Conservation (phyloP, 2,888 invertebrate genomes). For the Lasioglossum calceatum region DNA sequence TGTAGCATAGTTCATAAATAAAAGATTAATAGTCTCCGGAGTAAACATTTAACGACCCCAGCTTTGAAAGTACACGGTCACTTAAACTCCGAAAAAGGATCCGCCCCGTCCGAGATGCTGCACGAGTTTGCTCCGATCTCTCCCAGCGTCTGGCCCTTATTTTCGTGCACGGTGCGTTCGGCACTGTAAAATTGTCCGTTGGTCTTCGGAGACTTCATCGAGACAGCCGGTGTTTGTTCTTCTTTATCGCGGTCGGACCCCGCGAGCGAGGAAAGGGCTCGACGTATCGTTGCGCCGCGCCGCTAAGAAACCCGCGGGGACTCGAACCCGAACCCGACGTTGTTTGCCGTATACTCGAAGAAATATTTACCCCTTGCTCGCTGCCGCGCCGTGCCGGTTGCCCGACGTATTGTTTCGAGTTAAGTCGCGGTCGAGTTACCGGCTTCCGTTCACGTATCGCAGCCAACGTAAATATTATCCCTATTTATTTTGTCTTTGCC, state of each 20-base stretch:
- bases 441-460: conserved; percentile 25
- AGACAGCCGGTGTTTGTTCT: conserved; percentile 8
- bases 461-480: conserved; percentile 50
- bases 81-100: too few species aligned
- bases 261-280: background rate
- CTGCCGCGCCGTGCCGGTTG: background rate
- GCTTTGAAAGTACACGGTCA: background rate
- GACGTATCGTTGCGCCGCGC: background rate
- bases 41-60: background rate
- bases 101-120: too few species aligned
- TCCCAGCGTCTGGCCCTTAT: background rate
- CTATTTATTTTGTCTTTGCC: conserved; percentile 36
- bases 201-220: background rate
- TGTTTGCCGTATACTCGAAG: conserved; percentile 40
- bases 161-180: background rate
- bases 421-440: conserved; percentile 36
- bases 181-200: conserved; percentile 7
- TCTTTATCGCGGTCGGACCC: conserved; percentile 12
- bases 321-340: background rate
- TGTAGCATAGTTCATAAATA: too few species aligned
- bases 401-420: conserved; percentile 39
- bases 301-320: background rate
- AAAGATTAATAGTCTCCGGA: background rate
- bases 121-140: background rate
- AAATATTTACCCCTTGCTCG: conserved; percentile 44